Base-by-base conservation (phyloP, 2,113 vertebrate genomes). In the Sinocyclocheilus anophthalmus region DNA sequence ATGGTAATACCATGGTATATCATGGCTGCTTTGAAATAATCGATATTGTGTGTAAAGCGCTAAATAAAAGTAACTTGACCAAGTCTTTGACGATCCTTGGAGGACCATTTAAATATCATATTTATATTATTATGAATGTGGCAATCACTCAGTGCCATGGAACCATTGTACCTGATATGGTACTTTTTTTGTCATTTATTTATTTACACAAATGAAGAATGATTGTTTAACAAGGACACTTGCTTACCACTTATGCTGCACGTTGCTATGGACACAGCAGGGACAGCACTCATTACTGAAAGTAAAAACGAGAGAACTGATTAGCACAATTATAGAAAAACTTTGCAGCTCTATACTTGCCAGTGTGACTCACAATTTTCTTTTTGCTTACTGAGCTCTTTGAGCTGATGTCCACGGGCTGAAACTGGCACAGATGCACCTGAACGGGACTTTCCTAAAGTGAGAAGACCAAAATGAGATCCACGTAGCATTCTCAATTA, bases 301-400 rank as follows among this genome's bases (percentile, higher is more conserved):
- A 87, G 77, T 81, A 33, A 83, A 55, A 75, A 84, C 1, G 39
- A 45, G 7, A 84, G n/a, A 57, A 82, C 4, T 1, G 55, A 16
- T 80, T 57, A 73, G 13, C 11, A 10, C 14, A 14, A 42, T 22
- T 24, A 76, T 24, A 75, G 24, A 75, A n/a, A 30, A 18, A 0
- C 7, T 16, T 39, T 45, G 33, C 3, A 39, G 59, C 5, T 61
- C 22, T 48, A 18, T 18, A 50, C 10, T n/a, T 73, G 26, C 37
- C 45, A 37, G 20, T 20, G 42, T 42, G 12, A 72, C 89, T 88
- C 79, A 90, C 89, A 86, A 53, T 86, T 88, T 11, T 22, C 73
- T 69, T 42, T 85, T 76, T 48, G 63, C 8, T 73, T 78, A 45
- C 50, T 76, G 37, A 77, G 63, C 11, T 1, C 77, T 42, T 5